phyloP scores from a whole-genome alignment of 2,113 vertebrate genomes.

The Hippocampus mohnikei region DNA sequence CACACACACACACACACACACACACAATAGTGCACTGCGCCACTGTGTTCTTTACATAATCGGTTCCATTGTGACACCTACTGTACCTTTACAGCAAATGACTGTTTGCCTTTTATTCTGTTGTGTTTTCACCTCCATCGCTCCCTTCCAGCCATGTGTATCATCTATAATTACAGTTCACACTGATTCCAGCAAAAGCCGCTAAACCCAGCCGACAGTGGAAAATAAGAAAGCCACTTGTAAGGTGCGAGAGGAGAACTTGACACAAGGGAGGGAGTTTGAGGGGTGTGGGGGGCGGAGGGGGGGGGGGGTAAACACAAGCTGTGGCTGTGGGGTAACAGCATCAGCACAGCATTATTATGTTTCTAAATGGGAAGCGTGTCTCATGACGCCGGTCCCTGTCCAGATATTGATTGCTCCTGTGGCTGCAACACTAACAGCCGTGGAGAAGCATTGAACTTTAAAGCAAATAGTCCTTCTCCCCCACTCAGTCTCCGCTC shows the following conservation, averaged over 20 bases:
- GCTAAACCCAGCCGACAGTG: constrained; percentile 58
- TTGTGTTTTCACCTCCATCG: constrained; percentile 66
- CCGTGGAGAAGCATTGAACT: constrained; percentile 71
- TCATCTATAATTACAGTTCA: constrained; percentile 71
- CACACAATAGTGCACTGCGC: constrained; percentile 50
- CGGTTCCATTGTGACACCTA: constrained; percentile 71
- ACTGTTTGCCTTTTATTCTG: constrained; percentile 69
- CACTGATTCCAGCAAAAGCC: constrained; percentile 57
- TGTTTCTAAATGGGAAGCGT: constrained; percentile 74
- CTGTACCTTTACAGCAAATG: constrained; percentile 61
- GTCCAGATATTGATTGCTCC: constrained; percentile 68
- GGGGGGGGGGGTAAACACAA: constrained; percentile 36
- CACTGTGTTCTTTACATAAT: constrained; percentile 65
- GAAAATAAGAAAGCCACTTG: constrained; percentile 57
- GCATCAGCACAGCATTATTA: constrained; percentile 67
- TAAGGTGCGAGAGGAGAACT: constrained; percentile 57
- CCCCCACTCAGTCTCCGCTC: constrained; percentile 66
- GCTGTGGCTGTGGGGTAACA: constrained; percentile 51
- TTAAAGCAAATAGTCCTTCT: constrained; percentile 75
- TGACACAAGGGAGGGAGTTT: constrained; percentile 45
- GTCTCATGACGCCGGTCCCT: constrained; percentile 69
- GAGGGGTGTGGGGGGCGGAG: constrained; percentile 25
- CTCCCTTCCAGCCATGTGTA: constrained; percentile 65
- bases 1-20: constrained; percentile 6
- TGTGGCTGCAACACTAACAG: constrained; percentile 68